These are phyloP conservation scores for Antigone vipio DNA, from an alignment of 2,113 vertebrate genomes.

Conservation along the genomic window DNA sequence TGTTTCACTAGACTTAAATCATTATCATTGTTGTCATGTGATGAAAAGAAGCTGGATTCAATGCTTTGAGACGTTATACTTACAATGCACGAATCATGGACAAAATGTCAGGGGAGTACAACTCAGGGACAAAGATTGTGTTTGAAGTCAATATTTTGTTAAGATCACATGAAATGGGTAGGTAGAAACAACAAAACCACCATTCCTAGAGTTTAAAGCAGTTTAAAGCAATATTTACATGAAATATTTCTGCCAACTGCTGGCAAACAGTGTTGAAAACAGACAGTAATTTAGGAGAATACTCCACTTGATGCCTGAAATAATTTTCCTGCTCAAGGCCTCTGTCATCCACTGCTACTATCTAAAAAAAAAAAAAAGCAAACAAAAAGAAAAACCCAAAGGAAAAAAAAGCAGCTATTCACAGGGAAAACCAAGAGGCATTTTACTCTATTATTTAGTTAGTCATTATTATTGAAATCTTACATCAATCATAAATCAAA, in stretches of 20 bases:
- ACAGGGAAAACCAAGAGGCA: neutral
- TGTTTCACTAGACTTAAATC: neutral
- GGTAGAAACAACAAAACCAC: neutral
- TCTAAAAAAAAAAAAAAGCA: too few species aligned
- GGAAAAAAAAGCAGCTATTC: neutral
- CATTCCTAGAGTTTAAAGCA: neutral
- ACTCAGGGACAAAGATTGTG: neutral
- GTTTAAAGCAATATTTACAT: conserved; percentile 1
- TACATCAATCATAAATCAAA: neutral
- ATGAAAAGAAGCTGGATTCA: neutral
- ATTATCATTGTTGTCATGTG: neutral
- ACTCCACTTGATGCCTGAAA: neutral
- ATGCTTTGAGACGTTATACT: neutral
- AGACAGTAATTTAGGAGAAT: neutral
- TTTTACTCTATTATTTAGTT: neutral
- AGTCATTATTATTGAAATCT: neutral
- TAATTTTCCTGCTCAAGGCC: neutral
- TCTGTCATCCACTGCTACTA: neutral
- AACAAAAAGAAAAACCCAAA: neutral
- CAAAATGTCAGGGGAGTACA: neutral
- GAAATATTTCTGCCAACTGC: neutral
- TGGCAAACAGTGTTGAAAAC: neutral
- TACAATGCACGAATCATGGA: neutral
- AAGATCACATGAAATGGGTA: neutral
- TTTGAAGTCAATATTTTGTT: conserved; percentile 23